phyloP scores from a whole-genome alignment of 2,113 vertebrate genomes.

The Entomyzon cyanotis region DNA sequence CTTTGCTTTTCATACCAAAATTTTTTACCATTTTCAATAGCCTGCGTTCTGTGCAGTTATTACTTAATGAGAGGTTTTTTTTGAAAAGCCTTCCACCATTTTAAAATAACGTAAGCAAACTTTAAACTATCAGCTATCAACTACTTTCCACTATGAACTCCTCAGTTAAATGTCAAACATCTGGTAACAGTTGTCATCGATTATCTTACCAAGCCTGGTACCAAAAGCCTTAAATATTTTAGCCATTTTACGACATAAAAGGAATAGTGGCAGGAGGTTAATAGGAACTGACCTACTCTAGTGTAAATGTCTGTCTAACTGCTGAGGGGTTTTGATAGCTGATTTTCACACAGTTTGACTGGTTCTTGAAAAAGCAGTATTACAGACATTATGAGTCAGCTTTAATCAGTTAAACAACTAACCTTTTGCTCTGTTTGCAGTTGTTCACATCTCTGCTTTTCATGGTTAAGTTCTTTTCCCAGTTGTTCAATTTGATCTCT shows the following conservation, averaged over 20 bases:
- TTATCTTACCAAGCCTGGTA: slow-evolving; percentile 59
- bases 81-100: neutral
- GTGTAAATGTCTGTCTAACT: slow-evolving; percentile 48
- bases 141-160: slow-evolving; percentile 13
- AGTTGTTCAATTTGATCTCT: slow-evolving; percentile 83
- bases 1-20: neutral
- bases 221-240: slow-evolving; percentile 67
- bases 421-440: slow-evolving; percentile 89
- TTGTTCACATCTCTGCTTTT: slow-evolving; percentile 82
- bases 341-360: slow-evolving; percentile 41
- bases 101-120: neutral
- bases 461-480: slow-evolving; percentile 80
- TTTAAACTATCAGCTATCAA: neutral
- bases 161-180: slow-evolving; percentile 40
- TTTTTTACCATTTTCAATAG: neutral
- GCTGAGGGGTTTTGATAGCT: slow-evolving; percentile 24
- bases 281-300: slow-evolving; percentile 59
- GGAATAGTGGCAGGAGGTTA: slow-evolving; percentile 56
- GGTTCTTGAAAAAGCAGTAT: slow-evolving; percentile 28
- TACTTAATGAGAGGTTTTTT: neutral
- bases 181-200: slow-evolving; percentile 59
- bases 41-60: neutral
- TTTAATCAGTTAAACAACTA: slow-evolving; percentile 60
- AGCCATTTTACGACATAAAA: slow-evolving; percentile 68
- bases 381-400: neutral